phyloP scores from a whole-genome alignment of 2,888 invertebrate genomes.

The Leptinotarsa haldemani region DNA sequence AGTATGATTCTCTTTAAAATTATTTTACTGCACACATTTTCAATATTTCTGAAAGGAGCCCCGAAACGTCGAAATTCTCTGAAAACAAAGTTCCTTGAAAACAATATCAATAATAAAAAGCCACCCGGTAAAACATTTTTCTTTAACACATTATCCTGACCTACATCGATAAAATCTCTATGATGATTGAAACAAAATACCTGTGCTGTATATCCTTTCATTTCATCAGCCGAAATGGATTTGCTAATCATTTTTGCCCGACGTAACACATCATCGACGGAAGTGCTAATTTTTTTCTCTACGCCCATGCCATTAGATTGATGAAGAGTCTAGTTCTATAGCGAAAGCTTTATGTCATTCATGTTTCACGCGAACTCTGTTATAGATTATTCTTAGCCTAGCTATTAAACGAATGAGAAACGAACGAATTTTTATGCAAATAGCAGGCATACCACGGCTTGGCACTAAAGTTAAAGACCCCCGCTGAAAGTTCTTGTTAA shows the following conservation, averaged over 20 bases:
- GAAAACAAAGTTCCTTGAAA: too few species aligned
- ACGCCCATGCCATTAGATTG: conserved; percentile 17
- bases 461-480: background rate
- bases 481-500: conserved; percentile 12
- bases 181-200: background rate
- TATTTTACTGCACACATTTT: too few species aligned
- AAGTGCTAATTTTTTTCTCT: conserved; percentile 11
- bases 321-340: conserved; percentile 14
- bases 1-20: too few species aligned
- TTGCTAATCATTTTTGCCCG: background rate
- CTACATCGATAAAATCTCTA: too few species aligned
- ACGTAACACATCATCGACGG: conserved; percentile 3
- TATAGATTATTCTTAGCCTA: background rate
- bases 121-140: too few species aligned
- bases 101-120: too few species aligned
- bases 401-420: conserved; percentile 9
- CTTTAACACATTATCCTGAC: too few species aligned
- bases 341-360: conserved; percentile 18
- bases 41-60: too few species aligned
- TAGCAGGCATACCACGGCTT: background rate
- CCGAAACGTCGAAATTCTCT: too few species aligned
- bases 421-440: conserved; percentile 16
- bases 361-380: conserved; percentile 16
- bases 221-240: background rate
- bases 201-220: background rate